Evolutionary conservation across 2,888 invertebrate species (phyloP).

Genomic region (Sesamia inferens): DNA sequence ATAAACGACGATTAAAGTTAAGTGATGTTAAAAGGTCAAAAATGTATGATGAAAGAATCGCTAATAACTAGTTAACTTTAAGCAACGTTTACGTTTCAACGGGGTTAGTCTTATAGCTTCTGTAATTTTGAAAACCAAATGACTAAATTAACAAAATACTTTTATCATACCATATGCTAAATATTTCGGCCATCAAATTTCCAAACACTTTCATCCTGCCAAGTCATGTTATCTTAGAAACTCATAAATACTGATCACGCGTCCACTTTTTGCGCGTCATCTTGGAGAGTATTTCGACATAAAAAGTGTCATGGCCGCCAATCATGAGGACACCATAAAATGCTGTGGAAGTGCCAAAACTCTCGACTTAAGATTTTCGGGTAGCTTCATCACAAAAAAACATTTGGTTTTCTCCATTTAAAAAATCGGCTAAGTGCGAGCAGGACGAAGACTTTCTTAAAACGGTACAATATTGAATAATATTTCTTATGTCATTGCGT

Average conservation of each 20-base stretch:
- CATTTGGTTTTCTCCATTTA: not conserved
- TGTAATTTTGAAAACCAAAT: not conserved
- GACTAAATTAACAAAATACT: not conserved
- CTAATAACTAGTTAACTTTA: too few relatives aligned
- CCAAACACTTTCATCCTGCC: constrained; percentile 29
- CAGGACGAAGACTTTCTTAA: not conserved
- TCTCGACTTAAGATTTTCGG: not conserved
- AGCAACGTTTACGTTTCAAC: too few relatives aligned
- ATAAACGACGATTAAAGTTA: too few relatives aligned
- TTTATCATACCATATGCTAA: not conserved
- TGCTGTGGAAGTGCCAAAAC: not conserved
- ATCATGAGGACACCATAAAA: constrained; percentile 44
- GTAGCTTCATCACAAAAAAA: not conserved
- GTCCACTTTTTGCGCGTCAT: constrained; percentile 52
- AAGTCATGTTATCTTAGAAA: constrained; percentile 32
- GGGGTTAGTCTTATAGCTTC: too few relatives aligned
- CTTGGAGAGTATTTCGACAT: constrained; percentile 28
- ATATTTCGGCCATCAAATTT: not conserved
- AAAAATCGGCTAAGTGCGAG: not conserved
- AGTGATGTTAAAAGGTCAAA: too few relatives aligned
- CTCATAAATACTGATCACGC: constrained; percentile 61
- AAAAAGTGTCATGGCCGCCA: constrained; percentile 52
- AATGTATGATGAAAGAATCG: too few relatives aligned
- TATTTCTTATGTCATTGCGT: too few relatives aligned
- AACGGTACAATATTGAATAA: too few relatives aligned